A percentile compares a stretch with the other conserved stretches of the same genome.
These are phyloP conservation scores for Oxyruncus cristatus DNA, from an alignment of 2,113 vertebrate genomes.

Conservation along the genomic window DNA sequence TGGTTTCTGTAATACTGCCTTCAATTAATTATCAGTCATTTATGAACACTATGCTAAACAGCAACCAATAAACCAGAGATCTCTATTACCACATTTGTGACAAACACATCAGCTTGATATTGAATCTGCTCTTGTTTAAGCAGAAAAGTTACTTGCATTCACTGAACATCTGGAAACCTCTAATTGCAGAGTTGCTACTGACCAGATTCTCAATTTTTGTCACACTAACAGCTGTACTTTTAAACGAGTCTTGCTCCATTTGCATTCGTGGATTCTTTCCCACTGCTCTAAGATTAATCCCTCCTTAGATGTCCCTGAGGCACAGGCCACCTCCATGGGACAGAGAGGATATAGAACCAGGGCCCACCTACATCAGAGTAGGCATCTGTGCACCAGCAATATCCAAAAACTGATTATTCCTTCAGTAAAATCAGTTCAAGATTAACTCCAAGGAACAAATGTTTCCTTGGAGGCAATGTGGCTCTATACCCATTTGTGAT, in stretches of 20 bases:
- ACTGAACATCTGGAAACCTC: background rate
- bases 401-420: background rate
- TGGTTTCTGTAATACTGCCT: background rate
- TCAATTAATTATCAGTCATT: conserved; percentile 45
- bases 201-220: background rate
- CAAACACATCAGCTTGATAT: background rate
- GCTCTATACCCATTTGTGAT: background rate
- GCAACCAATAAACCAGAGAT: background rate
- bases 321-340: fast-evolving
- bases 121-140: background rate
- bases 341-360: background rate
- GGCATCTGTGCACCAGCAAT: background rate
- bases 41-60: background rate
- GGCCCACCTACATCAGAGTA: background rate
- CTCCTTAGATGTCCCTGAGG: background rate
- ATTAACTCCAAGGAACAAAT: background rate
- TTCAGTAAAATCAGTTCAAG: background rate
- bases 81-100: background rate
- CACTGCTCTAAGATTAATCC: background rate
- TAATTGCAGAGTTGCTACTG: background rate
- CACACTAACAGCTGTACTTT: background rate
- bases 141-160: background rate
- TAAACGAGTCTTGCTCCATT: background rate
- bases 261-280: background rate
- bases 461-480: background rate